Base-by-base conservation (phyloP, 2,113 vertebrate genomes). In the Eolophus roseicapilla region DNA sequence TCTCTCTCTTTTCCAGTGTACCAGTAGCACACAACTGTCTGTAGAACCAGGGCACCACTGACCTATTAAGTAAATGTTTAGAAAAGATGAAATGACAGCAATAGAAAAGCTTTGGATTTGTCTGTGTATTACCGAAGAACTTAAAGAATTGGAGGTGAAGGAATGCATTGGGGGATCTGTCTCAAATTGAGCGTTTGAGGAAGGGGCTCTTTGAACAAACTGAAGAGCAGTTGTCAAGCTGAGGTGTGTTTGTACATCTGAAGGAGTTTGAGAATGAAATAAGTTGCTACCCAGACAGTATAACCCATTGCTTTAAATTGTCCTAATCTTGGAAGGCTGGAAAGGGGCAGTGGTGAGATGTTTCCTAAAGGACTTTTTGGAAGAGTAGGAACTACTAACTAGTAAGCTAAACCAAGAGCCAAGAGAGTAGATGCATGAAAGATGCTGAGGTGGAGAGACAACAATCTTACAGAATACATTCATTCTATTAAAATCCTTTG, bases 351-450 rank as follows among this genome's bases (percentile, higher is more conserved):
- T 16, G 17, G 20, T 63, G 37, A 78, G 16, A 37, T n/a, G 7
- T 46, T 82, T 92, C 82, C 43, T 19, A 75, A 84, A 41, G 25
- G 10, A 28, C 10, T 81, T 43, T 23, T 3, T 90, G 41, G 5
- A 59, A 74, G 50, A 78, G 29, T 60, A 27, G 10, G 18, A 76
- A 8, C 60, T 64, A 6, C 8, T 35, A 7, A 59, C 15, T 57
- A 14, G 4, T 57, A 37, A 57, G 21, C 29, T 80, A n/a, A 68
- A 12, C 16, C 9, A 52, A 52, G 47, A 65, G 31, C 62, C 52
- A 44, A 82, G 10, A 2, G 29, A n/a, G 19, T 15, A 5, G 37
- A 75, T 2, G 2, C 1, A 0, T 57, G n/a, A 4, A 74, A 62
- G 37, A 21, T 74, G 39, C 41, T 7, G 27, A 44, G 24, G 21